Evolutionary conservation across 2,888 invertebrate species (phyloP).

Genomic region (Eucera pruinosa): DNA sequence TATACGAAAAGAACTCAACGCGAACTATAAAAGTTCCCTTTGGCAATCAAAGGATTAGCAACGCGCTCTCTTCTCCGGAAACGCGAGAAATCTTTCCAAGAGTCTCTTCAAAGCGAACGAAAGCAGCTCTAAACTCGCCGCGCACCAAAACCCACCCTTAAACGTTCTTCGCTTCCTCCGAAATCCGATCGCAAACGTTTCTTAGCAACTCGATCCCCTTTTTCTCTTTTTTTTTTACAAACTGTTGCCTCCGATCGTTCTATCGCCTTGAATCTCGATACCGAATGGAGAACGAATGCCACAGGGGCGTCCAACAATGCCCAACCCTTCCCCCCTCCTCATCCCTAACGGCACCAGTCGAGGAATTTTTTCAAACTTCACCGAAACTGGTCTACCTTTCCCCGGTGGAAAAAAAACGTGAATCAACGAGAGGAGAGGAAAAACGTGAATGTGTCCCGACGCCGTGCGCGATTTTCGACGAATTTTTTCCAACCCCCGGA

Average conservation of each 20-base stretch:
- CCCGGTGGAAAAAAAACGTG: background rate
- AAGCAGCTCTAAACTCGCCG: too few relatives aligned
- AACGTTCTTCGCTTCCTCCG: background rate
- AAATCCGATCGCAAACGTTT: background rate
- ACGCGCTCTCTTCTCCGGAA: too few relatives aligned
- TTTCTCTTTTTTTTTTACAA: background rate
- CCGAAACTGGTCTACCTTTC: conserved; percentile 23
- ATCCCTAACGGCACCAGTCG: background rate
- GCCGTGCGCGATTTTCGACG: conserved; percentile 57
- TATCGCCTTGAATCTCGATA: background rate
- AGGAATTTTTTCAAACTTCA: conserved; percentile 36
- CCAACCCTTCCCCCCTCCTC: background rate
- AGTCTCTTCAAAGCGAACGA: background rate
- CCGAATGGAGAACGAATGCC: background rate
- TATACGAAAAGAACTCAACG: too few relatives aligned
- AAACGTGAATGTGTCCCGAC: conserved; percentile 46
- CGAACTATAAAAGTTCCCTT: too few relatives aligned
- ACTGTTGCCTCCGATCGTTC: background rate
- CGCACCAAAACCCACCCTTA: too few relatives aligned
- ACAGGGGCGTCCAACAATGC: conserved; percentile 23
- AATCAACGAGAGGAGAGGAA: conserved; percentile 9
- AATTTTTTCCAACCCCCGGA: conserved; percentile 49
- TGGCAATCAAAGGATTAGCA: too few relatives aligned
- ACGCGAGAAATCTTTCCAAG: too few relatives aligned
- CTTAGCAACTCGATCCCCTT: background rate